phyloP scores from a whole-genome alignment of 2,797 vertebrate species.

The Holocentrus rufus region DNA sequence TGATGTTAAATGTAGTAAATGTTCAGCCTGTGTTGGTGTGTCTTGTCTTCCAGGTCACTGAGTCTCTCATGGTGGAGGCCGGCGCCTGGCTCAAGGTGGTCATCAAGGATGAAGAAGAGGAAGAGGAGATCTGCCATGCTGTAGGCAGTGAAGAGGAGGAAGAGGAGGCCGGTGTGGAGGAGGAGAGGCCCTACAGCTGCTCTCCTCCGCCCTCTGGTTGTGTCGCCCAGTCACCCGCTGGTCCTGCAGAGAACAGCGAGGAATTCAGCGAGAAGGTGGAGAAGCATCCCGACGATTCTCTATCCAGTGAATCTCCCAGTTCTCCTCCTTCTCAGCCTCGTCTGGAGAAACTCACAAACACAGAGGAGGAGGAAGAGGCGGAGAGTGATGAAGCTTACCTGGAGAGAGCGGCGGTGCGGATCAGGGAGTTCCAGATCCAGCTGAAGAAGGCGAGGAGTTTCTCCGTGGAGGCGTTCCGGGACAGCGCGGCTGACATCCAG shows the following conservation, averaged over 20 bases:
- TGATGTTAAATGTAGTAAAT: too few species aligned
- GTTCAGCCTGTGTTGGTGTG: too few species aligned
- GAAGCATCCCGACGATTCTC: neutral
- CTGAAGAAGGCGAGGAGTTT: neutral
- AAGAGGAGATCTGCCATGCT: neutral
- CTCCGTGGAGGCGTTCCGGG: neutral
- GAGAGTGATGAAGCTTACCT: neutral
- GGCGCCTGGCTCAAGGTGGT: too few species aligned
- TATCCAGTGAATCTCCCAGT: neutral
- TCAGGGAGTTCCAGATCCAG: neutral
- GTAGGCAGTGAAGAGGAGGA: neutral
- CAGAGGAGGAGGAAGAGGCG: neutral
- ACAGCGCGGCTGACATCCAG: neutral
- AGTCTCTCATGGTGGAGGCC: too few species aligned
- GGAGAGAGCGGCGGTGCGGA: neutral
- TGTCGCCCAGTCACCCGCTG: neutral
- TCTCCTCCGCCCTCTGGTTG: too few species aligned
- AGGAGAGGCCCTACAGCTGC: neutral
- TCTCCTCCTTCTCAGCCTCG: neutral
- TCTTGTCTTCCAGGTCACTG: too few species aligned
- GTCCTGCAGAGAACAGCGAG: neutral
- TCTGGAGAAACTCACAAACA: neutral
- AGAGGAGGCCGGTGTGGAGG: neutral
- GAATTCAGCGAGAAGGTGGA: neutral
- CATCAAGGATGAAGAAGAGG: neutral